Percentiles rank a stretch among this genome's conserved stretches.
Conservation (phyloP, 2,113 vertebrate genomes). For the Channa argus region DNA sequence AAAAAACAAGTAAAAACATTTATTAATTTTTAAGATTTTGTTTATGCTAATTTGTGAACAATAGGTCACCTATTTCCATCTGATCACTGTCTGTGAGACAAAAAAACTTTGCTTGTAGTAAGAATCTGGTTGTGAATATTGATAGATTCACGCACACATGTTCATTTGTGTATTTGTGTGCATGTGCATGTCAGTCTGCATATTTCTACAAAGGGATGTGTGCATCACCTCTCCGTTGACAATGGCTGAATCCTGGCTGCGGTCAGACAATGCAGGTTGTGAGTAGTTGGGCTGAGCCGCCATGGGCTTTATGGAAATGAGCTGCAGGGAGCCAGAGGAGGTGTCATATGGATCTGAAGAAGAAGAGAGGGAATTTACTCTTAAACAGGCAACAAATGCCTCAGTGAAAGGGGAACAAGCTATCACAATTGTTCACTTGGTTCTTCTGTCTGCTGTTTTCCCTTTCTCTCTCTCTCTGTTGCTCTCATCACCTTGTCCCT, state of each 20-base stretch:
- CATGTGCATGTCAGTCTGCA: background rate
- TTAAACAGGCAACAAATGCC: slow-evolving; percentile 55
- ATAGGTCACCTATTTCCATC: no score
- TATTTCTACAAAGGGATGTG: background rate
- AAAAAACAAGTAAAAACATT: no score
- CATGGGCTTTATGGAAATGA: slow-evolving; percentile 93
- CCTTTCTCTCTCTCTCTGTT: background rate
- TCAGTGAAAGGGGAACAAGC: slow-evolving; percentile 45
- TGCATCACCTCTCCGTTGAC: slow-evolving; percentile 92
- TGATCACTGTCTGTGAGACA: no score
- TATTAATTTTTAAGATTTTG: no score
- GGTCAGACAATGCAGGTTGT: slow-evolving; percentile 87
- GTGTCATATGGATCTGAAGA: slow-evolving; percentile 91
- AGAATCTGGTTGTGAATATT: background rate
- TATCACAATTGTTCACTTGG: slow-evolving; percentile 15
- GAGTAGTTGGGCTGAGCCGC: slow-evolving; percentile 84
- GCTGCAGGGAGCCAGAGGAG: slow-evolving; percentile 95
- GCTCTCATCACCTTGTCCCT: slow-evolving; percentile 53
- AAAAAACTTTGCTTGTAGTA: background rate
- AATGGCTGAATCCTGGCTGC: slow-evolving; percentile 89
- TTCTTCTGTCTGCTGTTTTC: background rate
- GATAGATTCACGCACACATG: background rate
- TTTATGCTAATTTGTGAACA: no score
- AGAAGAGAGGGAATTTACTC: slow-evolving; percentile 65
- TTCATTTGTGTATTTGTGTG: background rate